Conservation (phyloP, 2,888 invertebrate species). For the Drosophila pseudotalamancana region DNA sequence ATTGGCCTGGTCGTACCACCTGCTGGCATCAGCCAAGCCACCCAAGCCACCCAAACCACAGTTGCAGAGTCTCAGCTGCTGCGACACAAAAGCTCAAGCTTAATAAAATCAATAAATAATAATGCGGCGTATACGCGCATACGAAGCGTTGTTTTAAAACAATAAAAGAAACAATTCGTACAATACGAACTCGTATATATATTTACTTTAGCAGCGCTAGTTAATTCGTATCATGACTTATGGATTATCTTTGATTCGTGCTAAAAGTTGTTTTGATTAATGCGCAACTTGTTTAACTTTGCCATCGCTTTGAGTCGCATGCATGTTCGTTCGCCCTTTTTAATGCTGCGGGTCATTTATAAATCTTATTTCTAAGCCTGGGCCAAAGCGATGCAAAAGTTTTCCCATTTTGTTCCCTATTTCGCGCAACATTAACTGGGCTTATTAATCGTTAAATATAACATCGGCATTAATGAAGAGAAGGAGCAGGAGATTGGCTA, state of each 20-base stretch:
- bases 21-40: conserved; percentile 43
- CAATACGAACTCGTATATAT: too few species aligned
- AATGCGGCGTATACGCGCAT: conserved; percentile 38
- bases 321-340: conserved; percentile 13
- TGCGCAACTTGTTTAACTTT: conserved; percentile 59
- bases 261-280: conserved; percentile 56
- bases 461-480: neutral
- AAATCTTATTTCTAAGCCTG: conserved; percentile 54
- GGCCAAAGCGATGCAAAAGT: conserved; percentile 54
- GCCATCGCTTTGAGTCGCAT: conserved; percentile 40
- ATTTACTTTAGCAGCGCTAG: neutral
- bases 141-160: conserved; percentile 7
- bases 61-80: conserved; percentile 13
- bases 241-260: conserved; percentile 8
- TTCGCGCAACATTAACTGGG: conserved; percentile 76
- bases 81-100: neutral
- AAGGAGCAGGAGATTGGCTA: neutral
- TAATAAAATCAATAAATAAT: conserved; percentile 44
- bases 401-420: conserved; percentile 73
- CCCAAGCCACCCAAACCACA: conserved; percentile 22
- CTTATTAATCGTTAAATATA: conserved; percentile 70
- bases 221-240: neutral
- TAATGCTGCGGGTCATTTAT: conserved; percentile 62
- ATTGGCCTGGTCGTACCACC: conserved; percentile 32
- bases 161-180: neutral